Evolutionary conservation across 1,140 invertebrate species (phyloP), one percentile per base, ranked within the genome.

Genomic region (Leptinotarsa undecemlineata): DNA sequence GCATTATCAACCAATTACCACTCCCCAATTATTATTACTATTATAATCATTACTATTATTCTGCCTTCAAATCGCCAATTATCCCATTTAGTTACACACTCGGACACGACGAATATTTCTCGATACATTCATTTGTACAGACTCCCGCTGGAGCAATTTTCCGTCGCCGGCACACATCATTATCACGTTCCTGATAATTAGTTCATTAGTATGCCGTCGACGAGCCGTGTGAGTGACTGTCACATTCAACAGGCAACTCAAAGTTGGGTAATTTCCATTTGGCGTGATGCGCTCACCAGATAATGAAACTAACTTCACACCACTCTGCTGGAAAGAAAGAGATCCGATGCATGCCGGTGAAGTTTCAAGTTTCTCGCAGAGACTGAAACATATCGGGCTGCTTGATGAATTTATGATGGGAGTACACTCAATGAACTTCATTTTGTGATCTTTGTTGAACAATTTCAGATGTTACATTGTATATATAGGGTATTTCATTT

Each of bases 271-370:
- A 57, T 57, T 57, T 57, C 17, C 51, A 57, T 57, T 19, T 57
- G 51, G 51, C 51, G n/a, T 57, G 51, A 57, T 57, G 51, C 6
- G 51, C 51, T 57, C 17, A 57, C 15, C n/a, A 42, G 51, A 57
- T 57, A 57, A 57, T 57, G 51, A 57, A 57, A 57, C 51, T 57
- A 42, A 42, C 33, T 57, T 57, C 51, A 57, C 51, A 57, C 51
- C 15, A 57, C 51, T 57, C 51, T n/a, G 51, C 51, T 57, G 15
- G n/a, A 17, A 57, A 15, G 51, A 57, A 57, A 57, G 17, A 57
- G 17, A 17, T 57, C 51, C 51, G n/a, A 17, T 57, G 51, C n/a
- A 57, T 57, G 51, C 51, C 15, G 51, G 5, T 57, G 51, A 19
- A 57, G 51, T 57, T 57, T 15, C 51, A 4, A 57, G 51, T 57